A percentile compares a stretch with the other conserved stretches of the same genome.
Conservation (phyloP, 2,797 vertebrate genomes). For the Hirundo rustica region DNA sequence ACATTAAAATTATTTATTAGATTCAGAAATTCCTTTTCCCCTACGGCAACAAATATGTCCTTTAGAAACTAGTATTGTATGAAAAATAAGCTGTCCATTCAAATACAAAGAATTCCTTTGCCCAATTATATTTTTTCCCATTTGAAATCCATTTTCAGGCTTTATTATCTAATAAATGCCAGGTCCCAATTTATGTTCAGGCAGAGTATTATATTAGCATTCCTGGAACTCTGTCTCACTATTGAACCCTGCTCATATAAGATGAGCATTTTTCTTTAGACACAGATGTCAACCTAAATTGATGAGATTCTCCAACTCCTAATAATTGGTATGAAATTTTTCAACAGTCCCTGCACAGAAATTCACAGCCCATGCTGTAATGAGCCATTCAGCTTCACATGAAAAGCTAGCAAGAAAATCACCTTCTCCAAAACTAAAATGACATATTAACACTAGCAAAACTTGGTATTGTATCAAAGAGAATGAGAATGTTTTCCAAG, state of each 20-base stretch:
- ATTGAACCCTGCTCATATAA: neutral
- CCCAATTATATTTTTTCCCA: neutral
- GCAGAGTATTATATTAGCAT: neutral
- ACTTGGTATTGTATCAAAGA: neutral
- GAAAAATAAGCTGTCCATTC: neutral
- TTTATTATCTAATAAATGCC: conserved; percentile 12
- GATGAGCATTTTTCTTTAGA: neutral
- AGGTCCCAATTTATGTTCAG: neutral
- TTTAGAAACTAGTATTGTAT: neutral
- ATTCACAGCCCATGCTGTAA: neutral
- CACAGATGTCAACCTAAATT: neutral
- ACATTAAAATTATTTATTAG: neutral
- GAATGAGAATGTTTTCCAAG: neutral
- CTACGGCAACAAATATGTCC: neutral
- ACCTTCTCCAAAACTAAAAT: neutral
- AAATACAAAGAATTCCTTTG: neutral
- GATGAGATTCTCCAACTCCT: neutral
- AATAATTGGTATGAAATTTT: neutral
- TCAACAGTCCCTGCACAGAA: neutral
- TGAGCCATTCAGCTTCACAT: neutral
- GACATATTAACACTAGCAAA: neutral
- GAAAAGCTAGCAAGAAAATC: neutral
- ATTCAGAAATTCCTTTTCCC: neutral
- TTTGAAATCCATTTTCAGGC: neutral
- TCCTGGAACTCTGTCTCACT: neutral